phyloP scores from a whole-genome alignment of 92 coral and sea anemone species.

The Heliopora coerulea region DNA sequence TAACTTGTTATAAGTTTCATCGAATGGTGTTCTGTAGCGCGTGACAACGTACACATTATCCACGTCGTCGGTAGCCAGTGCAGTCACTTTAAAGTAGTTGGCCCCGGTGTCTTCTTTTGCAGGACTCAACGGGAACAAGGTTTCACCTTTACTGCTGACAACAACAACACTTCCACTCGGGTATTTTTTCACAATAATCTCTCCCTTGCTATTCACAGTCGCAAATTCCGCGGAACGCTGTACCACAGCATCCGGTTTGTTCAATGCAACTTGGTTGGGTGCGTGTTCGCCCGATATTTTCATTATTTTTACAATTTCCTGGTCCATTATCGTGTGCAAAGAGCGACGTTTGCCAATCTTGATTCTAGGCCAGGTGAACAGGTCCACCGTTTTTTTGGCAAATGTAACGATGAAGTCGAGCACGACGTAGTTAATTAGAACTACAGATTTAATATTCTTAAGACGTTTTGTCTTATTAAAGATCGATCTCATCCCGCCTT shows the following conservation, averaged over 20 bases:
- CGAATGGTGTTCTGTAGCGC: not conserved
- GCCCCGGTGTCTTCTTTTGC: not conserved
- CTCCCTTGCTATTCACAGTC: slow-evolving; percentile 5
- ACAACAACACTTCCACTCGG: not conserved
- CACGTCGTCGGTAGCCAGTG: not conserved
- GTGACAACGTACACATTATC: not conserved
- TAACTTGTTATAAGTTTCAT: not conserved
- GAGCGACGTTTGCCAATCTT: not conserved
- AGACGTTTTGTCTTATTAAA: slow-evolving; percentile 3
- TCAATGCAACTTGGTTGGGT: slow-evolving; percentile 11
- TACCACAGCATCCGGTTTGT: not conserved
- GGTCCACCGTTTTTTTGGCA: not conserved
- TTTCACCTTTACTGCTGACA: not conserved
- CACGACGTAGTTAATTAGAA: not conserved
- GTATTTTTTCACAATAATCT: not conserved
- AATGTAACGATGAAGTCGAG: not conserved
- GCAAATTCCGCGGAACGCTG: not conserved
- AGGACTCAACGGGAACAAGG: not conserved
- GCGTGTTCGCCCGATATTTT: not conserved
- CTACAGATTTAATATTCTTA: not conserved
- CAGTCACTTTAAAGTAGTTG: not conserved
- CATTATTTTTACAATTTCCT: not conserved
- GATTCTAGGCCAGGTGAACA: slow-evolving; percentile 6
- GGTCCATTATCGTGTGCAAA: not conserved
- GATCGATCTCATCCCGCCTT: not conserved